Evolutionary conservation across 2,113 vertebrate species (phyloP), one percentile per base, ranked within the genome.

Genomic region (Eulacestoma nigropectus): DNA sequence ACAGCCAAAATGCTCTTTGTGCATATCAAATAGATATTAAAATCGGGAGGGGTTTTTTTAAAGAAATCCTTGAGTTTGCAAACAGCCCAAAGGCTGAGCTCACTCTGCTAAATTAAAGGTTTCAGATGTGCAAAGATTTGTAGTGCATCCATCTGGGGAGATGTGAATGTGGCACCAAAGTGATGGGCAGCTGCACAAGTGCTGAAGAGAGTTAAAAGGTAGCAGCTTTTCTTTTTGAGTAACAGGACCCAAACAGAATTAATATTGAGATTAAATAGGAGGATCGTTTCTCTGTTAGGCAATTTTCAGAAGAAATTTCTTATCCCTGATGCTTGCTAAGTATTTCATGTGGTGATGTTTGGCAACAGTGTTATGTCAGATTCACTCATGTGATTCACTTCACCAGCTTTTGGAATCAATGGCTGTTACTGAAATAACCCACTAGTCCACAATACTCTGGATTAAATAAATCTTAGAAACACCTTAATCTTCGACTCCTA

Each of bases 261-360:
- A 91, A 91, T 84, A 79, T 25, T 0, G 25, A 94, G 37, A 50
- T 72, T 50, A 67, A 68, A 75, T 62, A 74, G 35, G 26, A 44
- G 11, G 22, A 44, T 55, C 2, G 0, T 32, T 81, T 49, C 75
- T 87, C 41, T 78, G 90, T 84, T 94, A 95, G 83, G 59, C 73
- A 97, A 86, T 70, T 91, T 81, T 84, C 89, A 81, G 84, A 79
- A n/a, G 26, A 87, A 88, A 72, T 57, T 72, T 94, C 63, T 93
- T 86, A 78, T 73, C 81, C 64, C 67, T 96, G 93, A 95, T 29
- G 16, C 57, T 73, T 95, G n/a, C 25, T 70, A 35, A 13, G 17
- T 74, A 60, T 95, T 96, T 98, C 84, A 94, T 96, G 76, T 94
- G 79, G 87, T 91, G 52, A 83, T 84, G 81, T 78, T 90, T 94